Percentiles rank a stretch among this genome's conserved stretches.
Evolutionary conservation across 2,113 vertebrate genomes (phyloP).

Genomic region (Labeo catla): DNA sequence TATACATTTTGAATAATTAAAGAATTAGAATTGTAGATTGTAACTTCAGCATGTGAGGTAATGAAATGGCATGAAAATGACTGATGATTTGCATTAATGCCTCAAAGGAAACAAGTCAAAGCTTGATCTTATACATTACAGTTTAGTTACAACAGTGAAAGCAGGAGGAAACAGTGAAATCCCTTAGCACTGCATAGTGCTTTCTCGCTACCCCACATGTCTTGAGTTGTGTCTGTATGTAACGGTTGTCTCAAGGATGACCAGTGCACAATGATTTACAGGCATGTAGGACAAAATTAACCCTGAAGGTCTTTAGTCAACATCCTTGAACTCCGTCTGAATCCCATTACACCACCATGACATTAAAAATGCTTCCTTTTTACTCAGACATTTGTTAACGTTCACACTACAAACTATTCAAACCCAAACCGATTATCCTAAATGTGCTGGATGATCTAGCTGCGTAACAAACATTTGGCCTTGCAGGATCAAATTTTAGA

Average conservation of each 20-base stretch:
- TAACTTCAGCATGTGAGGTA: not conserved
- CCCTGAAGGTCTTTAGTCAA: not conserved
- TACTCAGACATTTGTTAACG: not conserved
- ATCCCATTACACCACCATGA: not conserved
- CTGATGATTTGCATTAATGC: not conserved
- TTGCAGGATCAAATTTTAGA: not conserved
- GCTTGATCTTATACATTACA: not conserved
- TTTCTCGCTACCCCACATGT: slow-evolving; percentile 34
- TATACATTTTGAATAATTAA: no score
- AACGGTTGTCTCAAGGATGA: not conserved
- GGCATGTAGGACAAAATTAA: slow-evolving; percentile 34
- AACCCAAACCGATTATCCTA: not conserved
- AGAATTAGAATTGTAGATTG: not conserved
- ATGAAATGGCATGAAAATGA: slow-evolving; percentile 3
- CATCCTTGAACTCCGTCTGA: not conserved
- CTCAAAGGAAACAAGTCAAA: not conserved
- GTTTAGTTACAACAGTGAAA: not conserved
- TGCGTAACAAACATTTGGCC: not conserved
- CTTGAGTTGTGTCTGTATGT: slow-evolving; percentile 32
- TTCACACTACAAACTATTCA: slow-evolving; percentile 8
- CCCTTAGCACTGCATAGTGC: not conserved
- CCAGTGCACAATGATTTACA: slow-evolving; percentile 25
- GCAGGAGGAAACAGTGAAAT: not conserved
- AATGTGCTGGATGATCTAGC: not conserved
- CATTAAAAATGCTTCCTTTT: not conserved